Evolutionary conservation across 1,140 invertebrate species (phyloP).

Genomic region (Tetranychus urticae): DNA sequence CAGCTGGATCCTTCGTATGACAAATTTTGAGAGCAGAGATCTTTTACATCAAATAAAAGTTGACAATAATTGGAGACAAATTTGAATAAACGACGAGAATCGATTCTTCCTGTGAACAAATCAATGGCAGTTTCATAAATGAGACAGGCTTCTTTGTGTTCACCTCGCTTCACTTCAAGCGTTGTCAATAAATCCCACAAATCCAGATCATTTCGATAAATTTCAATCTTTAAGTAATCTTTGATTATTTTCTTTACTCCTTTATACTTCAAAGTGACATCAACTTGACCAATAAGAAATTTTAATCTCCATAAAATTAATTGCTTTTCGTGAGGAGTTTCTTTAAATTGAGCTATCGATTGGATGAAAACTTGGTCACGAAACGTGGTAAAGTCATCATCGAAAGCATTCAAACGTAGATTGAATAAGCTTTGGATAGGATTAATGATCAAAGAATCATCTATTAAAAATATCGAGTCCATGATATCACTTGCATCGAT

Average conservation of each 20-base stretch:
- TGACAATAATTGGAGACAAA: not conserved
- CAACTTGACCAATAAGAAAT: not conserved
- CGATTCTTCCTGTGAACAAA: not conserved
- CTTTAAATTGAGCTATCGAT: not conserved
- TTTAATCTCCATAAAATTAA: not conserved
- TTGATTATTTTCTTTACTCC: constrained; percentile 13
- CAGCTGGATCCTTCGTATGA: too few species aligned
- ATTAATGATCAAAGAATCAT: not conserved
- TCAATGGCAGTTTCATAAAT: constrained; percentile 20
- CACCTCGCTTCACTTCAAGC: constrained; percentile 17
- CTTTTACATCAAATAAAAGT: not conserved
- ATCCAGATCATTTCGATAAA: constrained; percentile 21
- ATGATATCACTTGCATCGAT: not conserved
- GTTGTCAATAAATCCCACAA: constrained; percentile 22
- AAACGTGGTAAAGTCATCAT: not conserved
- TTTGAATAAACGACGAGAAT: not conserved
- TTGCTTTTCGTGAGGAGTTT: not conserved
- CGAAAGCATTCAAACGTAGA: not conserved
- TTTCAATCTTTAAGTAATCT: constrained; percentile 19
- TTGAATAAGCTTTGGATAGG: not conserved
- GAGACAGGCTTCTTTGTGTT: constrained; percentile 17
- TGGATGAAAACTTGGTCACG: not conserved
- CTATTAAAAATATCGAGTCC: not conserved
- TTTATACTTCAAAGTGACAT: not conserved
- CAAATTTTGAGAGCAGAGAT: too few species aligned